A percentile compares a stretch with the other conserved stretches of the same genome.
Conservation (phyloP, 2,888 invertebrate species). For the Xanthia icteritia region DNA sequence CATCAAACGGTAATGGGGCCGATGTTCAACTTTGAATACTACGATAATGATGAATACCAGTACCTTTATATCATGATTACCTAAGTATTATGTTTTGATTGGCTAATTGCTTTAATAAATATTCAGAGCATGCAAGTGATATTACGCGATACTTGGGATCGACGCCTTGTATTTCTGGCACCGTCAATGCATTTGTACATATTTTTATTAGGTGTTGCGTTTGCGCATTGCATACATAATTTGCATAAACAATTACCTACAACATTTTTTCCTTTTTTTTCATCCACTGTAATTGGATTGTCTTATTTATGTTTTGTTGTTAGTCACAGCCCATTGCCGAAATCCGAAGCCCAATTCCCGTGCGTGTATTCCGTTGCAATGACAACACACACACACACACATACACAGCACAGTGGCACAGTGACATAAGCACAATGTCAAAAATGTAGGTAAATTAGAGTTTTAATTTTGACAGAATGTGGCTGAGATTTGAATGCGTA, state of each 20-base stretch:
- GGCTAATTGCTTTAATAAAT: conserved; percentile 25
- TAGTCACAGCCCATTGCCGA: not conserved
- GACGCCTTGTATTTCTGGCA: conserved; percentile 45
- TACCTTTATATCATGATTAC: not conserved
- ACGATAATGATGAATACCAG: not conserved
- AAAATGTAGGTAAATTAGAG: too few relatives aligned
- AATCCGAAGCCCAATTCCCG: not conserved
- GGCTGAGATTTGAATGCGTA: too few relatives aligned
- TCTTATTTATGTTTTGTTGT: not conserved
- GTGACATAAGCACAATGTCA: not conserved
- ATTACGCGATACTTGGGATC: conserved; percentile 34
- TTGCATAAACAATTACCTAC: not conserved
- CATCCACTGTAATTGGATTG: not conserved
- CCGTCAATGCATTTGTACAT: conserved; percentile 12
- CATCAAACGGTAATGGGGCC: not conserved
- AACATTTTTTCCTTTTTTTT: not conserved
- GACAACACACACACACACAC: too few relatives aligned
- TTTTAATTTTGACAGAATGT: too few relatives aligned
- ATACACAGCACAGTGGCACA: too few relatives aligned
- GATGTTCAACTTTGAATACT: not conserved
- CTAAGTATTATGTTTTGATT: not conserved
- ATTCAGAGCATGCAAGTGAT: conserved; percentile 40
- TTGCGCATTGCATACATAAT: conserved; percentile 14
- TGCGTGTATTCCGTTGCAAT: not conserved
- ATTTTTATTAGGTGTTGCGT: conserved; percentile 15